phyloP scores from a whole-genome alignment of 2,888 invertebrate genomes.

The Heterodera filipjevi region DNA sequence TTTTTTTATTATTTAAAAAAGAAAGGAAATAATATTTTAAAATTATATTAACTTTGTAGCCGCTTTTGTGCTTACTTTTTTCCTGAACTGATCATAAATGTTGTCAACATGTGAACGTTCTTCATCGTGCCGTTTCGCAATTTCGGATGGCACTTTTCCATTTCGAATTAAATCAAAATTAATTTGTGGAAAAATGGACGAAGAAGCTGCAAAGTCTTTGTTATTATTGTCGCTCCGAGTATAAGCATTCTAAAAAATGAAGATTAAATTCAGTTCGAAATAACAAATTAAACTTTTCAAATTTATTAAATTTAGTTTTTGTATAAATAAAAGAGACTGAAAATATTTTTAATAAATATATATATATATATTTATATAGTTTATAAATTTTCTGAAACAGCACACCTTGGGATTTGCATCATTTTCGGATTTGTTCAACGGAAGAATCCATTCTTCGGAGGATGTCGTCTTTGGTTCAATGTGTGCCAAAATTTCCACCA shows the following conservation, averaged over 20 bases:
- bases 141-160: not conserved
- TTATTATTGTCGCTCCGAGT: not conserved
- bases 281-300: not conserved
- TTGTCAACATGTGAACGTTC: not conserved
- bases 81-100: slow-evolving; percentile 4
- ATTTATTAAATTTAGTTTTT: not conserved
- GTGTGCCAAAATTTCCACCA: not conserved
- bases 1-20: no score
- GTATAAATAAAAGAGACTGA: no score
- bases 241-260: not conserved
- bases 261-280: not conserved
- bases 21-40: no score
- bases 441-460: not conserved
- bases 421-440: not conserved
- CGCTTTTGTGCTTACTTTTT: not conserved
- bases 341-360: no score
- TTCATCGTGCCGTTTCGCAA: not conserved
- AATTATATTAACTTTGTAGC: no score
- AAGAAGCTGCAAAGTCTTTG: not conserved
- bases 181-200: not conserved
- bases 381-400: no score
- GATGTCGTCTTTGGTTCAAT: not conserved
- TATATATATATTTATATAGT: no score
- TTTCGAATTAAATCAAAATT: slow-evolving; percentile 1
- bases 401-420: not conserved